Evolutionary conservation across 1,140 invertebrate genomes (phyloP).

Genomic region (Probaryconus sp.): DNA sequence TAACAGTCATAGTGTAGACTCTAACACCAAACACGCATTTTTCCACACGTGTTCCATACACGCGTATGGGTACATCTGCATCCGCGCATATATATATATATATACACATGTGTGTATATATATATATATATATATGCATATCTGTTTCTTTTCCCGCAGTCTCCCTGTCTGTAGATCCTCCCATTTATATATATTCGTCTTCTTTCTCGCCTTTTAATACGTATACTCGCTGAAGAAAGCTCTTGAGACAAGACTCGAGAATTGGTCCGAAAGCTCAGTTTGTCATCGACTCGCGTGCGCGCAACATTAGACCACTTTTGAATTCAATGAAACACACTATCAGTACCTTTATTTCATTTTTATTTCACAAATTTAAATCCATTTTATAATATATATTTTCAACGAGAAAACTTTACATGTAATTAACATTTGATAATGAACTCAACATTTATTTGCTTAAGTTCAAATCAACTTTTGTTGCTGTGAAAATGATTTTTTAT

Average conservation of each 20-base stretch:
- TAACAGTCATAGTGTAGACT: slow-evolving; percentile 39
- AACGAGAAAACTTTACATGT: slow-evolving; percentile 1
- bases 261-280: slow-evolving; percentile 55
- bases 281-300: slow-evolving; percentile 46
- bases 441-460: background rate
- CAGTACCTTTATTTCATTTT: too few relatives aligned
- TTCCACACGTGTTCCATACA: slow-evolving; percentile 46
- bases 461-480: too few relatives aligned
- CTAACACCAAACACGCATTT: slow-evolving; percentile 29
- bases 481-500: slow-evolving; percentile 9
- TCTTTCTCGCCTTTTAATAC: slow-evolving; percentile 54
- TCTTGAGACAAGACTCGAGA: slow-evolving; percentile 28
- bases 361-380: too few relatives aligned
- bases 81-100: slow-evolving; percentile 32
- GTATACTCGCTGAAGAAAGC: slow-evolving; percentile 50
- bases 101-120: background rate
- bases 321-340: background rate
- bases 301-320: slow-evolving; percentile 9
- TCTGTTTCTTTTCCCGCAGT: slow-evolving; percentile 54
- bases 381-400: background rate
- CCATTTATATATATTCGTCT: slow-evolving; percentile 53
- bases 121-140: too few relatives aligned
- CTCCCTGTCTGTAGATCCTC: slow-evolving; percentile 44
- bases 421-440: background rate
- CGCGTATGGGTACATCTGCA: slow-evolving; percentile 14